Percentiles rank a stretch among this genome's conserved stretches.
phyloP scores from a whole-genome alignment of 2,113 vertebrate species.

The Dinomys branickii region DNA sequence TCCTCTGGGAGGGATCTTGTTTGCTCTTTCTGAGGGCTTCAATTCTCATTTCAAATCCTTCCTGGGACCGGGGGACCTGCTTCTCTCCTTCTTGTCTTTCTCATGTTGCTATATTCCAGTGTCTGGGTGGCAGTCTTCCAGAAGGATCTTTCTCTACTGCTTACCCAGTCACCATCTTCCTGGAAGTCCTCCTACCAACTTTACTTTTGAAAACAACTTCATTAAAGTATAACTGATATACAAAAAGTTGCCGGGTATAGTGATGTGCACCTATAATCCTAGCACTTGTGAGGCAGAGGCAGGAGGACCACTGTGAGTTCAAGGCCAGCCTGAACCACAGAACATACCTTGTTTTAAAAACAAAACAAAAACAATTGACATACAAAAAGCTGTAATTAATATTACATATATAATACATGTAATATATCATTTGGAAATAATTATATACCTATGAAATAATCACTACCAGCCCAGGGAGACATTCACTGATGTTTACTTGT shows the following conservation, averaged over 20 bases:
- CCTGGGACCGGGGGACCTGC: no score
- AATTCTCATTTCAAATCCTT: no score
- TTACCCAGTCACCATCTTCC: no score
- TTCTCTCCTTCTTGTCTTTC: no score
- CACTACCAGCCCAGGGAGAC: neutral
- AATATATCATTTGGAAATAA: neutral
- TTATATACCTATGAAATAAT: neutral
- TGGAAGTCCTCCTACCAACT: neutral
- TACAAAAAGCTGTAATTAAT: neutral
- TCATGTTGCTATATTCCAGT: no score
- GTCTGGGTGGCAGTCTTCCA: no score
- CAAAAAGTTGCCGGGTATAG: neutral
- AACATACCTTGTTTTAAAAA: neutral
- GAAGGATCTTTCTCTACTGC: no score
- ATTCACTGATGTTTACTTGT: neutral
- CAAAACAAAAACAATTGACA: neutral
- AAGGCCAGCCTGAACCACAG: neutral
- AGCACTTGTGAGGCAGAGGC: neutral
- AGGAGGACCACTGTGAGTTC: neutral
- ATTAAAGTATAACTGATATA: neutral
- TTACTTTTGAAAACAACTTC: neutral
- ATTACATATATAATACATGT: neutral
- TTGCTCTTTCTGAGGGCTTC: no score
- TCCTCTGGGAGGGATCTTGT: no score
- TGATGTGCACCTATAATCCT: neutral